phyloP scores from a whole-genome alignment of 64 coral and sea anemone species.

The Platygyra sinensis region DNA sequence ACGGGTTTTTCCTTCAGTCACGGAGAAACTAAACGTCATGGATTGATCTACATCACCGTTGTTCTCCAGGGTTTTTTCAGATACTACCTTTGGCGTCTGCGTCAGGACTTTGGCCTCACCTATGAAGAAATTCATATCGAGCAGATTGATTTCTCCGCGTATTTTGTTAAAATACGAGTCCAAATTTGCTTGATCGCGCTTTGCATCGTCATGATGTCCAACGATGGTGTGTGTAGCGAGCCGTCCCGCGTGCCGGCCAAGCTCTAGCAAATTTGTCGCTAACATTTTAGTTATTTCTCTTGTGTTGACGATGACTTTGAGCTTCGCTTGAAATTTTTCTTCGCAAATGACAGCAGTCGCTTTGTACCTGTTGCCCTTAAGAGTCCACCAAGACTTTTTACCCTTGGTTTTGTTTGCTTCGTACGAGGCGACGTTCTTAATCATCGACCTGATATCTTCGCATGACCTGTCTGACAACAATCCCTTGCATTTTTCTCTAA shows the following conservation, averaged over 20 bases:
- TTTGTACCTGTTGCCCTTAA: too few species aligned
- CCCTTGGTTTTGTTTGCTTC: too few species aligned
- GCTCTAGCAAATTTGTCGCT: too few species aligned
- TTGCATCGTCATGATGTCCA: not conserved
- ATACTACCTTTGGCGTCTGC: not conserved
- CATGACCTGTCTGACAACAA: not conserved
- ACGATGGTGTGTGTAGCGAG: not conserved
- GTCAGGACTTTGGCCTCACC: not conserved
- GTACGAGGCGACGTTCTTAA: not conserved
- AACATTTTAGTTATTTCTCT: too few species aligned
- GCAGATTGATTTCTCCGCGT: not conserved
- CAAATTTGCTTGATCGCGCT: not conserved
- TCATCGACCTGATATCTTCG: not conserved
- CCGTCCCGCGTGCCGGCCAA: too few species aligned
- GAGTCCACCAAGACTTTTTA: too few species aligned
- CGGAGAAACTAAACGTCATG: not conserved
- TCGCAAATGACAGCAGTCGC: too few species aligned
- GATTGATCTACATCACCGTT: not conserved
- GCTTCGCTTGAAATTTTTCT: too few species aligned
- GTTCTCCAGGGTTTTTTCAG: not conserved
- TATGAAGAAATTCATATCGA: slow-evolving; percentile 11
- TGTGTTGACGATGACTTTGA: too few species aligned
- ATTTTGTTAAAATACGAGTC: not conserved
- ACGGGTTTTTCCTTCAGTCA: slow-evolving; percentile 1
- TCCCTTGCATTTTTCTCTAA: not conserved